Base-by-base conservation (phyloP, 1,140 invertebrate species). In the Drosophila kanapiae region DNA sequence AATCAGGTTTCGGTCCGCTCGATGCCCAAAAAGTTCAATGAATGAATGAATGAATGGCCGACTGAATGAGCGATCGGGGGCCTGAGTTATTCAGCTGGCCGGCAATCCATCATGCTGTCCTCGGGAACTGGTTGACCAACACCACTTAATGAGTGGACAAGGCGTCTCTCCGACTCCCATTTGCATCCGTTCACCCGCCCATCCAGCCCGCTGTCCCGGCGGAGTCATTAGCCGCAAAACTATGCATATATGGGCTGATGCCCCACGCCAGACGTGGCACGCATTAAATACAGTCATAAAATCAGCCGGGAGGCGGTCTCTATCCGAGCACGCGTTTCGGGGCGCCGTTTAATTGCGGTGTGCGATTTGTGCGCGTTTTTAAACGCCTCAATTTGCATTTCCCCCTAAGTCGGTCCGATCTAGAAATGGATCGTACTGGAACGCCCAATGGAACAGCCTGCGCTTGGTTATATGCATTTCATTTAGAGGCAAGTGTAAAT, bases 301-400 rank as follows among this genome's bases (percentile, higher is more conserved):
- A 78, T 23, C 53, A 23, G 31, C 38, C 43, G 45, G 58, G 64
- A 70, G 59, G 64, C 70, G 56, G 47, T n/a, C 11, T 47, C 43
- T 37, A 61, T 56, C 60, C 61, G 29, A 49, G 18, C 70, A 62
- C 49, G 64, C 62, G 82, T 63, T 76, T 77, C 45, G 78, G 64
- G 80, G 83, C 84, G 83, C 80, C 83, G 63, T 77, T 87, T 86
- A 88, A 88, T 86, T 72, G 80, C 64, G 33, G 53, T 65, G 5
- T 49, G 72, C 65, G 72, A 61, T 80, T 76, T 56, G 29, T 27
- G 18, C 45, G 80, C 78, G 78, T 53, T 60, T 81, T 78, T 81
- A 80, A 84, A 70, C 74, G 82, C 74, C 84, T 82, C 62, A 78
- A 72, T 78, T 69, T 54, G 70, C 78, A 82, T 79, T 53, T 54